Conservation (phyloP, 1,140 invertebrate species). For the Rhopalosiphum padi region DNA sequence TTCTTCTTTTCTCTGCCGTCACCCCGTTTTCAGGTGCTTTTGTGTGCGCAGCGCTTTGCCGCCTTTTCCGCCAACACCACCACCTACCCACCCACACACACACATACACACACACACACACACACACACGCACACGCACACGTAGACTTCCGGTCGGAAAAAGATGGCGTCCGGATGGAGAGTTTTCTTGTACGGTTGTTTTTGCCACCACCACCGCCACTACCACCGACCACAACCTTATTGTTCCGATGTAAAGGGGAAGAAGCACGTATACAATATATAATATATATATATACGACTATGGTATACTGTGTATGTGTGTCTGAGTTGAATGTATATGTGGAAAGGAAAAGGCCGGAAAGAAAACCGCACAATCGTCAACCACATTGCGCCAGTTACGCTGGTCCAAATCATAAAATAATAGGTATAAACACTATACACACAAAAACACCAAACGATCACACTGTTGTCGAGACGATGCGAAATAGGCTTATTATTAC, state of each 20-base stretch:
- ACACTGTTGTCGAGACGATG: neutral
- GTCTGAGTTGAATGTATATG: neutral
- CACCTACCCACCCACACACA: neutral
- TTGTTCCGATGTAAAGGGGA: conserved; percentile 3
- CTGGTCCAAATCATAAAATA: neutral
- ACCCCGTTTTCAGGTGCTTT: conserved; percentile 33
- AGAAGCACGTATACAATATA: neutral
- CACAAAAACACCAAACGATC: neutral
- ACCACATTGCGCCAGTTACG: neutral
- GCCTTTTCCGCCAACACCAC: neutral
- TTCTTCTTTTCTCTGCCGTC: conserved; percentile 28
- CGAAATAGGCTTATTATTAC: neutral
- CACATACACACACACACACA: neutral
- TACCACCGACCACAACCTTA: conserved; percentile 1
- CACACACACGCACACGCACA: neutral
- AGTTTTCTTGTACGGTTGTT: conserved; percentile 55
- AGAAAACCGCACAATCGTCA: conserved; percentile 6
- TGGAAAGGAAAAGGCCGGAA: neutral
- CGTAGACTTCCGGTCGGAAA: conserved; percentile 49
- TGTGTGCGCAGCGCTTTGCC: neutral
- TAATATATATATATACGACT: neutral
- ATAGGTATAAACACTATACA: neutral
- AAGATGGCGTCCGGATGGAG: conserved; percentile 52
- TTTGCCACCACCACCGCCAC: neutral
- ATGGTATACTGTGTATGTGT: neutral